phyloP scores from a whole-genome alignment of 2,797 vertebrate species.

The Ctenopoma multispine region DNA sequence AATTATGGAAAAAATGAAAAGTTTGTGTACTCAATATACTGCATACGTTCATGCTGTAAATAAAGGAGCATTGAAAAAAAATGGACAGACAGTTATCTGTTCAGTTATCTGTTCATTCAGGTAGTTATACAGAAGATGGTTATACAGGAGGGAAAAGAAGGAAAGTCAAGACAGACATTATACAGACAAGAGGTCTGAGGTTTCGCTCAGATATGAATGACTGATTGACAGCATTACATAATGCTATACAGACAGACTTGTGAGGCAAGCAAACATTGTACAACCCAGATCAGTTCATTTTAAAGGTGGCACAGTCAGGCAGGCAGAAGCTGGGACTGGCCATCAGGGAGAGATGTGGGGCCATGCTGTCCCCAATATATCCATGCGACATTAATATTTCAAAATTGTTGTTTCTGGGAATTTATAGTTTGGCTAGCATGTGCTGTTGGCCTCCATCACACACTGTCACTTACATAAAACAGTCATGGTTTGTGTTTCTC shows the following conservation, averaged over 20 bases:
- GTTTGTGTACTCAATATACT: conserved; percentile 3
- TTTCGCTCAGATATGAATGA: conserved; percentile 34
- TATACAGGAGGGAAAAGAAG: conserved; percentile 32
- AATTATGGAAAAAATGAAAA: not conserved
- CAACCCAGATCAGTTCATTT: conserved; percentile 60
- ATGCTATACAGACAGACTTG: conserved; percentile 27
- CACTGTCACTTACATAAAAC: conserved; percentile 24
- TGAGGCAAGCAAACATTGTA: conserved; percentile 29
- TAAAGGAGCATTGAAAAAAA: not conserved
- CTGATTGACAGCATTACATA: conserved; percentile 40
- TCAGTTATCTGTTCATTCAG: conserved; percentile 48
- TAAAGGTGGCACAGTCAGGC: conserved; percentile 64
- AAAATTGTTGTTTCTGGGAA: conserved; percentile 69
- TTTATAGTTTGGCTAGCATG: conserved; percentile 58
- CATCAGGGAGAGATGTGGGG: conserved; percentile 70
- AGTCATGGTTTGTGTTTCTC: conserved; percentile 34
- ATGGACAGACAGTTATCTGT: conserved; percentile 10
- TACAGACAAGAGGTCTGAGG: conserved; percentile 18
- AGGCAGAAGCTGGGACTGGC: conserved; percentile 67
- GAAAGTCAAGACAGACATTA: conserved; percentile 46
- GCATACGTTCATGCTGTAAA: conserved; percentile 8
- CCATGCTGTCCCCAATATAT: conserved; percentile 66
- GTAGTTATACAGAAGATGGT: conserved; percentile 11
- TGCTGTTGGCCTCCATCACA: conserved; percentile 48
- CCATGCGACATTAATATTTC: conserved; percentile 78